phyloP scores from a whole-genome alignment of 2,113 vertebrate species.

The Rhagologus leucostigma region DNA sequence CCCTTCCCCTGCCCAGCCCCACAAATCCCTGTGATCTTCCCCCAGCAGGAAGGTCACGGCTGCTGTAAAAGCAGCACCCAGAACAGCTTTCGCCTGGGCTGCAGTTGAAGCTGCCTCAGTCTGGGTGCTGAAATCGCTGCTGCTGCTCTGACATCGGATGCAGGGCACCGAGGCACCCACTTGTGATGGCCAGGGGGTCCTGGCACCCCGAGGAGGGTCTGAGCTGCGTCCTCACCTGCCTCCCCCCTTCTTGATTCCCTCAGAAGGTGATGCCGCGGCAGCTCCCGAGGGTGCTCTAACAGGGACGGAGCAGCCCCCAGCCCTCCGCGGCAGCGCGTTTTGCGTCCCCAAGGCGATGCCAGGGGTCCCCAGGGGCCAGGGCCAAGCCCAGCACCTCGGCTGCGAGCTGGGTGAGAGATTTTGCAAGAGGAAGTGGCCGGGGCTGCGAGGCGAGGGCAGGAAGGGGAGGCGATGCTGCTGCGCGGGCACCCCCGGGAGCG shows the following conservation, averaged over 20 bases:
- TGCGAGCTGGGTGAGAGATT: constrained; percentile 5
- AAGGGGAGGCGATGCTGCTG: constrained; percentile 67
- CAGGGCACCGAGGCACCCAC: not conserved
- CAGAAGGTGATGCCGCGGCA: not conserved
- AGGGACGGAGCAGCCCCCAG: not conserved
- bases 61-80: not conserved
- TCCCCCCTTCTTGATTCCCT: not conserved
- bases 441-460: constrained; percentile 66
- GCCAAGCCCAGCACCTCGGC: not conserved
- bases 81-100: not conserved
- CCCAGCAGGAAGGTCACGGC: not conserved
- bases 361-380: not conserved
- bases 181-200: not conserved
- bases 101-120: not conserved
- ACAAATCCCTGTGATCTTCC: not conserved
- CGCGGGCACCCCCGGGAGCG: constrained; percentile 58
- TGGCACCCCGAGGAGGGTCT: not conserved
- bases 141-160: not conserved
- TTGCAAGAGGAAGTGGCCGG: constrained; percentile 84
- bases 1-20: not conserved
- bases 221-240: accelerated
- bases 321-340: accelerated
- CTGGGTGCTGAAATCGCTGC: not conserved
- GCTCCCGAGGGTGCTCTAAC: not conserved
- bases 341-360: not conserved